These are phyloP conservation scores for Struthidea cinerea DNA, from an alignment of 2,113 vertebrate species.

Conservation along the genomic window DNA sequence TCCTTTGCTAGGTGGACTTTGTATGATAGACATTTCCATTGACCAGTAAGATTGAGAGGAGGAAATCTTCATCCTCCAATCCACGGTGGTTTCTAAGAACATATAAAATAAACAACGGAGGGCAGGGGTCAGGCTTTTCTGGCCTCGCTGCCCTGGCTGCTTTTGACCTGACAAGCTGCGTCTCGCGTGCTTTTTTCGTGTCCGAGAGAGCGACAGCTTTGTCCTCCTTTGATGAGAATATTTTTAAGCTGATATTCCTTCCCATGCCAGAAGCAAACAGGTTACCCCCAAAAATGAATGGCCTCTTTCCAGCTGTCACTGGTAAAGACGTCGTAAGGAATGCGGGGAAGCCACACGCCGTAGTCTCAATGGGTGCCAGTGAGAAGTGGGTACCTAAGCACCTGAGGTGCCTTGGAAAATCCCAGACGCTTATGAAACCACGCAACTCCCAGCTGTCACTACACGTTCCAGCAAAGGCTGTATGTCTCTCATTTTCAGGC, in stretches of 20 bases:
- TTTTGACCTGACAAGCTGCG: too few relatives aligned
- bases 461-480: background rate
- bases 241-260: background rate
- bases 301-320: background rate
- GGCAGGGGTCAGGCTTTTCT: too few relatives aligned
- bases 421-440: background rate
- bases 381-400: background rate
- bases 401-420: background rate
- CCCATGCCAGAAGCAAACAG: background rate
- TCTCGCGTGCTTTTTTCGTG: too few relatives aligned
- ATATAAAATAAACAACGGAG: too few relatives aligned
- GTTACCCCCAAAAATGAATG: background rate
- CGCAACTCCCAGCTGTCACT: background rate
- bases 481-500: background rate
- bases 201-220: too few relatives aligned
- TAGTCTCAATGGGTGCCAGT: background rate
- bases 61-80: too few relatives aligned
- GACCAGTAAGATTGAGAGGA: too few relatives aligned
- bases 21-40: too few relatives aligned
- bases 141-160: too few relatives aligned
- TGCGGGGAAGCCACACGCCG: rapidly evolving
- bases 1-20: too few relatives aligned
- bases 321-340: rapidly evolving
- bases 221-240: background rate
- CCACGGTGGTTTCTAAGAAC: too few relatives aligned